phyloP scores from a whole-genome alignment of 2,888 invertebrate species.

The Cremastinae sp. region DNA sequence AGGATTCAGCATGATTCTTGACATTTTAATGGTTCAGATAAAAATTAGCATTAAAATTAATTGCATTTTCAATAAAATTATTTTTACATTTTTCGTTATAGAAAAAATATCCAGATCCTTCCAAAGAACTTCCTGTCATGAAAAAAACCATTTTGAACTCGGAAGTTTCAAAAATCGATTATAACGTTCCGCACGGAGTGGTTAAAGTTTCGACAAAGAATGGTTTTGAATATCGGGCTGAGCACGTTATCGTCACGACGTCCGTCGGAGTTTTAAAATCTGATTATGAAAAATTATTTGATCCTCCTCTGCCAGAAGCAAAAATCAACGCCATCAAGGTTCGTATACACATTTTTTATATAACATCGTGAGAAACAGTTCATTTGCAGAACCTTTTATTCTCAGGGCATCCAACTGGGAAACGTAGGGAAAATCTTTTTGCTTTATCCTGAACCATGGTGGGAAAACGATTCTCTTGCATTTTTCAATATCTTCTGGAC shows the following conservation, averaged over 20 bases:
- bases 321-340: conserved; percentile 76
- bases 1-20: conserved; percentile 71
- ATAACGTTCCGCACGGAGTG: conserved; percentile 57
- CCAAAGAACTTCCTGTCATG: conserved; percentile 71
- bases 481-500: conserved; percentile 83
- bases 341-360: too few relatives aligned
- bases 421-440: conserved; percentile 86
- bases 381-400: conserved; percentile 33
- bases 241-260: conserved; percentile 86
- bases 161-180: conserved; percentile 71
- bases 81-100: conserved; percentile 37
- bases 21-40: conserved; percentile 73
- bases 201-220: conserved; percentile 75
- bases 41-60: background rate
- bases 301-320: conserved; percentile 82
- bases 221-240: conserved; percentile 82
- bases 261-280: conserved; percentile 87
- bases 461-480: conserved; percentile 76
- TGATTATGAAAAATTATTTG: conserved; percentile 81
- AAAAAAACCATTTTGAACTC: conserved; percentile 70
- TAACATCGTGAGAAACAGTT: background rate
- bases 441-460: conserved; percentile 85
- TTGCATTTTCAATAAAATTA: background rate
- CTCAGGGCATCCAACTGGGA: conserved; percentile 84
- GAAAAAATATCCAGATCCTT: conserved; percentile 74